A percentile compares a stretch with the other conserved stretches of the same genome.
Conservation (phyloP, 2,113 vertebrate genomes). For the Chauna torquata region DNA sequence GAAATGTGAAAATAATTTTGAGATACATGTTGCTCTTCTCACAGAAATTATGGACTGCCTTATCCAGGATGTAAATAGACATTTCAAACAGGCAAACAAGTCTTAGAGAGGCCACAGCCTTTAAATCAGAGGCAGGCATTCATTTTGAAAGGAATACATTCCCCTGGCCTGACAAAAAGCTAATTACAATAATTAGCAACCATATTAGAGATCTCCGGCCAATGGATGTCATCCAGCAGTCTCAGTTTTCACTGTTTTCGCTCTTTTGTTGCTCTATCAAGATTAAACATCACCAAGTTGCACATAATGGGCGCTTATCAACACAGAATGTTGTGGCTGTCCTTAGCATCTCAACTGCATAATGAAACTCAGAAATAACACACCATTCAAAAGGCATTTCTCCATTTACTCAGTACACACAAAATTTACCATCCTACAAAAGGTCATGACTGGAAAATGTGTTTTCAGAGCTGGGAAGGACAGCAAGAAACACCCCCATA, state of each 20-base stretch:
- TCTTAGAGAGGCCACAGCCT: background rate
- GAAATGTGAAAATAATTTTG: background rate
- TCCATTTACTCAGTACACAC: background rate
- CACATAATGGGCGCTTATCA: fast-evolving
- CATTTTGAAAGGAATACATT: background rate
- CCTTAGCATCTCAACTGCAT: background rate
- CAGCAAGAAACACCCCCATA: background rate
- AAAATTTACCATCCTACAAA: background rate
- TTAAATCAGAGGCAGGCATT: background rate
- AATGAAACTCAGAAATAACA: background rate
- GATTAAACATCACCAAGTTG: background rate
- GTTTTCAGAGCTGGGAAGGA: background rate
- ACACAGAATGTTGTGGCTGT: background rate
- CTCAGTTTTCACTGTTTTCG: background rate
- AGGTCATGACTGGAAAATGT: background rate
- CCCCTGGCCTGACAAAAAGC: background rate
- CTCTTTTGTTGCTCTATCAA: background rate
- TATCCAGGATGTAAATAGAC: background rate
- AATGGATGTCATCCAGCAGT: background rate
- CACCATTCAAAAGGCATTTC: background rate
- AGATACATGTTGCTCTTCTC: background rate
- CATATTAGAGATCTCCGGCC: background rate
- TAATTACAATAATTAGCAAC: background rate
- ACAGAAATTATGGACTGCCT: background rate
- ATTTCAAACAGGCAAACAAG: background rate